These are phyloP conservation scores for Melinopterus prodromus DNA, from an alignment of 2,888 invertebrate genomes.

Conservation along the genomic window DNA sequence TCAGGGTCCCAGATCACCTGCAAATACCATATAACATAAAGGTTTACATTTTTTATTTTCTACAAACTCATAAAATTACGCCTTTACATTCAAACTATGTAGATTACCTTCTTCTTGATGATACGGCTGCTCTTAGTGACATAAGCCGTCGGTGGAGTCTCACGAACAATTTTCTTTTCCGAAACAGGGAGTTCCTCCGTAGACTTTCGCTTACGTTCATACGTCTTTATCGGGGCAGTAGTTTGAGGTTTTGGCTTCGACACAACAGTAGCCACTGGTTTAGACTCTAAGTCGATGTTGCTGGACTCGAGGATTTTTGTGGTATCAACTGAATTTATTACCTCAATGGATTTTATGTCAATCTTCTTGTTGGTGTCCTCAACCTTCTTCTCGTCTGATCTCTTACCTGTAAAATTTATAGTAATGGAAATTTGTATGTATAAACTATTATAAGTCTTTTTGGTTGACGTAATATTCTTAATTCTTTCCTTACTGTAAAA, in stretches of 20 bases:
- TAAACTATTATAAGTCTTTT: no score
- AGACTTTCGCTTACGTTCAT: slow-evolving; percentile 57
- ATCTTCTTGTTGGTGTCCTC: slow-evolving; percentile 36
- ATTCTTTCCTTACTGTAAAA: no score
- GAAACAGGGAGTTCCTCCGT: slow-evolving; percentile 36
- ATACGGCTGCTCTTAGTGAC: slow-evolving; percentile 64
- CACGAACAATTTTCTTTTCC: slow-evolving; percentile 29
- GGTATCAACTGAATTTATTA: neutral
- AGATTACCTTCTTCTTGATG: slow-evolving; percentile 71
- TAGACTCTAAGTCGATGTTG: neutral
- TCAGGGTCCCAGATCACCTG: slow-evolving; percentile 73
- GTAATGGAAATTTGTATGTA: no score
- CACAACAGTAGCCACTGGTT: neutral
- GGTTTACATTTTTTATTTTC: no score
- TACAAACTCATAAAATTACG: no score
- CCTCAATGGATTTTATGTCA: slow-evolving; percentile 11
- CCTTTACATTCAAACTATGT: no score
- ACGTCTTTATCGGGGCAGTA: slow-evolving; percentile 52
- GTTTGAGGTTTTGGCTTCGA: slow-evolving; percentile 27
- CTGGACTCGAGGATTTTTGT: neutral
- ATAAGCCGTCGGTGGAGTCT: slow-evolving; percentile 49
- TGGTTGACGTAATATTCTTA: no score
- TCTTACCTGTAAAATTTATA: neutral
- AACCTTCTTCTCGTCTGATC: neutral
- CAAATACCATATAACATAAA: neutral